Percentiles rank a stretch among this genome's conserved stretches.
These are phyloP conservation scores for Pantelozetes paolii DNA, from an alignment of 2,888 invertebrate species.

Conservation along the genomic window DNA sequence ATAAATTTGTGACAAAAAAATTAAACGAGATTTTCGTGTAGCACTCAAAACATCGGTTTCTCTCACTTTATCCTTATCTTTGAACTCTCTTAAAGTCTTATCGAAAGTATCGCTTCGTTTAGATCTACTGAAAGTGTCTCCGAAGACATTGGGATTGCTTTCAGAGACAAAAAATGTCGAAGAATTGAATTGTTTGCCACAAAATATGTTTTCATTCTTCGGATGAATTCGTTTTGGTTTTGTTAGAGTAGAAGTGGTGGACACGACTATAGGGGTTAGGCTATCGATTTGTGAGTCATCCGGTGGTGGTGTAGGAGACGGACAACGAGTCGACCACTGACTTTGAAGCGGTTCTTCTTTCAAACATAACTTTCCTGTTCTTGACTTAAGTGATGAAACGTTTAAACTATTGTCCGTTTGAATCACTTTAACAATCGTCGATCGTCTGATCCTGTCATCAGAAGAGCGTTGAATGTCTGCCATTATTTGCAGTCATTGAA, in stretches of 20 bases:
- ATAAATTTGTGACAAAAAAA: constrained; percentile 38
- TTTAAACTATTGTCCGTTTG: background rate
- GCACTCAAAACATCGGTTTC: background rate
- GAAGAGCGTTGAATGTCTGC: background rate
- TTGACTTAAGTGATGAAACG: background rate
- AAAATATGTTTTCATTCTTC: background rate
- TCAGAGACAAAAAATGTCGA: background rate
- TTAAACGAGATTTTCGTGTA: constrained; percentile 35
- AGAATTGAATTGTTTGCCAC: background rate
- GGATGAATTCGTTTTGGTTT: background rate
- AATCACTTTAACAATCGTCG: background rate
- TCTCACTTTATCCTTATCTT: constrained; percentile 4
- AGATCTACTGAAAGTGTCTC: background rate
- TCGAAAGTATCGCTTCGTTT: constrained; percentile 3
- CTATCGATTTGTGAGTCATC: background rate
- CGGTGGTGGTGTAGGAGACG: constrained; percentile 30
- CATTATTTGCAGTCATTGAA: background rate
- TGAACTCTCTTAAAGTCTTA: background rate
- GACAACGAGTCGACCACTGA: background rate
- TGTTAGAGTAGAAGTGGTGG: background rate
- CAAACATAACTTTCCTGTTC: background rate
- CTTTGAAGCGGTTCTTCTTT: background rate
- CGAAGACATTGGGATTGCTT: background rate
- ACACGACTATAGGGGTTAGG: background rate
- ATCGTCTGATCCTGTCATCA: background rate